Evolutionary conservation across 2,113 vertebrate genomes (phyloP).

Genomic region (Perca flavescens): DNA sequence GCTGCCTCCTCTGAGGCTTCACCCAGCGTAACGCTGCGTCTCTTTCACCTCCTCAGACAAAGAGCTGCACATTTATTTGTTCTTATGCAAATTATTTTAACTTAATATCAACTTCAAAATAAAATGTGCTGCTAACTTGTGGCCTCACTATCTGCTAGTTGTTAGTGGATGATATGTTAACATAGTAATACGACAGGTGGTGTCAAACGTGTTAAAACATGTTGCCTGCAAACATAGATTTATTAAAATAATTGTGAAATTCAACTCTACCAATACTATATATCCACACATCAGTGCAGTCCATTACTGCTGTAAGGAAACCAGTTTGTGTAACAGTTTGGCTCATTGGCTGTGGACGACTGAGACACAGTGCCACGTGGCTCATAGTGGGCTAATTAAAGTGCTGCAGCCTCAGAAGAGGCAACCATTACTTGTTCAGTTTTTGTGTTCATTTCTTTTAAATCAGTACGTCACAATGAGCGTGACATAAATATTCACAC

Average conservation of each 20-base stretch:
- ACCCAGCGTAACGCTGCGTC: conserved; percentile 45
- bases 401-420: conserved; percentile 31
- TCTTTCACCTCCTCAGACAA: conserved; percentile 38
- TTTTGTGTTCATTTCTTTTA: not conserved
- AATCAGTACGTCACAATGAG: not conserved
- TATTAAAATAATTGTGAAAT: not conserved
- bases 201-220: not conserved
- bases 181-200: not conserved
- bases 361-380: conserved; percentile 54
- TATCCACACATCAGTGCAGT: not conserved
- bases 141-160: not conserved
- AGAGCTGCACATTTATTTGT: conserved; percentile 24
- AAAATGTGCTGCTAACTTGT: not conserved
- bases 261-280: not conserved
- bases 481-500: not conserved
- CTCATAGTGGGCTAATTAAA: conserved; percentile 49
- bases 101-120: conserved; percentile 4
- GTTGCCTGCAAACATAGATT: not conserved
- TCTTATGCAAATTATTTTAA: conserved; percentile 5
- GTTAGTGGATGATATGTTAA: not conserved
- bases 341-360: not conserved
- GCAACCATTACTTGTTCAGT: conserved; percentile 10
- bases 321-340: not conserved
- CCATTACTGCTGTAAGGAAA: not conserved
- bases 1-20: conserved; percentile 44